phyloP scores from a whole-genome alignment of 2,113 vertebrate species.

The Tetraodon nigroviridis region DNA sequence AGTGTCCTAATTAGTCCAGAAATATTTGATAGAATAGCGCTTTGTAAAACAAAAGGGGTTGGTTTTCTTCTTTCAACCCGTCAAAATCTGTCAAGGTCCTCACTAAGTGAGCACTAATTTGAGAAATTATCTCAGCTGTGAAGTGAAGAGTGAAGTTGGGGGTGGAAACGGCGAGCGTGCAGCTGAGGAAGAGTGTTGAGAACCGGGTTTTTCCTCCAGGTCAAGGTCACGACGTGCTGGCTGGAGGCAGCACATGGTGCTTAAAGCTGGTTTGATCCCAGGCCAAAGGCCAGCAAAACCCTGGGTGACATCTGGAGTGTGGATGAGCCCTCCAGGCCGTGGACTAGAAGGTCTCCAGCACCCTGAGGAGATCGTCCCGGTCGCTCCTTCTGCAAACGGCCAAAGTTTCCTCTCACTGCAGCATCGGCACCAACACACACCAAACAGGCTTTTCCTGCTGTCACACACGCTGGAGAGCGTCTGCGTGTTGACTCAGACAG shows the following conservation, averaged over 20 bases:
- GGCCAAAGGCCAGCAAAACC: constrained; percentile 52
- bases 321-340: constrained; percentile 13
- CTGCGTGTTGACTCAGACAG: constrained; percentile 7
- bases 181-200: constrained; percentile 53
- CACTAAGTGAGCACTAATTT: constrained; percentile 74
- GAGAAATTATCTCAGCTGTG: constrained; percentile 76
- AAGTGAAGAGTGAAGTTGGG: constrained; percentile 74
- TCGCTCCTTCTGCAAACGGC: constrained; percentile 36
- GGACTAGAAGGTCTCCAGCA: constrained; percentile 14
- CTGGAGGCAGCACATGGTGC: constrained; percentile 46
- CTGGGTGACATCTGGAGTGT: constrained; percentile 59
- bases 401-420: constrained; percentile 32
- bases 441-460: constrained; percentile 27
- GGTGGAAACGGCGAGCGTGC: constrained; percentile 5
- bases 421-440: constrained; percentile 41
- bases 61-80: constrained; percentile 81
- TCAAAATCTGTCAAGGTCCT: constrained; percentile 77
- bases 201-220: constrained; percentile 52
- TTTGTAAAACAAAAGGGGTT: constrained; percentile 71
- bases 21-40: constrained; percentile 70
- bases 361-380: constrained; percentile 15
- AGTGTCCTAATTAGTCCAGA: constrained; percentile 82
- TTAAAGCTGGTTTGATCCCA: constrained; percentile 58
- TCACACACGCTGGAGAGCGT: constrained; percentile 36
- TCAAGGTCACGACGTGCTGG: constrained; percentile 60